Evolutionary conservation across 2,797 vertebrate genomes (phyloP).

Genomic region (Rhabdomys pumilio): DNA sequence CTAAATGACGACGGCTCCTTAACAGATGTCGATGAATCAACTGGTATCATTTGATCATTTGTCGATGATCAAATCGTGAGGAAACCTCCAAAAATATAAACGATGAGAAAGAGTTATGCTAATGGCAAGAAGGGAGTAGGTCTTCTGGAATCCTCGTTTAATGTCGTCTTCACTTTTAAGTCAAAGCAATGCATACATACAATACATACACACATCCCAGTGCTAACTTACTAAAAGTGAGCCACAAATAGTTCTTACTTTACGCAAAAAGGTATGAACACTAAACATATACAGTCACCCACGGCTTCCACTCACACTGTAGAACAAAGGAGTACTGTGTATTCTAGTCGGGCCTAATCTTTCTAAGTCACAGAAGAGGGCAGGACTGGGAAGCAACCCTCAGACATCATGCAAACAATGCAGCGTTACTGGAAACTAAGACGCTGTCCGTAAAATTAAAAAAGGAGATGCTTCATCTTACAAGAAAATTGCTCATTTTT

Average conservation of each 20-base stretch:
- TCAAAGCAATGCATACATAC: background rate
- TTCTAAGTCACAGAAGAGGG: conserved; percentile 46
- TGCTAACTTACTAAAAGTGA: conserved; percentile 35
- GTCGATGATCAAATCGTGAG: background rate
- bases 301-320: conserved; percentile 2
- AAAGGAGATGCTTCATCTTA: conserved; percentile 59
- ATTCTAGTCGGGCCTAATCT: conserved; percentile 5
- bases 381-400: background rate
- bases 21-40: conserved; percentile 5
- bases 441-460: conserved; percentile 54
- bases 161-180: conserved; percentile 40
- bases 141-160: background rate
- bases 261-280: conserved; percentile 57
- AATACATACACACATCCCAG: background rate
- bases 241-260: conserved; percentile 22
- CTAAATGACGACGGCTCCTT: conserved; percentile 51
- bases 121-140: background rate
- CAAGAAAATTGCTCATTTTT: conserved; percentile 63
- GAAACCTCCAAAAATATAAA: conserved; percentile 18
- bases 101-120: conserved; percentile 55
- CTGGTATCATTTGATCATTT: background rate
- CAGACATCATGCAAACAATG: conserved; percentile 27
- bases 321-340: conserved; percentile 49
- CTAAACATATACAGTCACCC: conserved; percentile 13
- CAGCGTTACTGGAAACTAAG: conserved; percentile 64